Conservation (phyloP, 2,888 invertebrate genomes). For the Steromphala cineraria region DNA sequence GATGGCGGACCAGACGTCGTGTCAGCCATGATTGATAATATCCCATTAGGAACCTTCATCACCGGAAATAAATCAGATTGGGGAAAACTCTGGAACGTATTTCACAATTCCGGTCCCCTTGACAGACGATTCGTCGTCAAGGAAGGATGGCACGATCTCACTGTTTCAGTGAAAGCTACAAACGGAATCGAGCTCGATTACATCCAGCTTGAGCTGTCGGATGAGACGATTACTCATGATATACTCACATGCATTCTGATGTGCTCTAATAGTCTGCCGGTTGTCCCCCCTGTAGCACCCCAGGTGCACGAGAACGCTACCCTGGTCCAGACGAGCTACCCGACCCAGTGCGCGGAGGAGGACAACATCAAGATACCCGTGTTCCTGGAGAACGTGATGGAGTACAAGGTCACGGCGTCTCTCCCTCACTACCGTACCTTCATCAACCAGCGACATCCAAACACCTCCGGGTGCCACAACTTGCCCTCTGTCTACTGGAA, state of each 20-base stretch:
- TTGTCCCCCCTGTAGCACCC: background rate
- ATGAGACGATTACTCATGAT: slow-evolving; percentile 43
- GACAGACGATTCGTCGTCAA: slow-evolving; percentile 35
- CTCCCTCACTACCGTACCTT: slow-evolving; percentile 51
- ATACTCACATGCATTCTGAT: slow-evolving; percentile 49
- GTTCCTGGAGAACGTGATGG: slow-evolving; percentile 44
- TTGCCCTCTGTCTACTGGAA: slow-evolving; percentile 49
- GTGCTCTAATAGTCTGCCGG: slow-evolving; percentile 41
- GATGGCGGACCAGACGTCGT: slow-evolving; percentile 44
- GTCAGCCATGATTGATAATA: slow-evolving; percentile 36
- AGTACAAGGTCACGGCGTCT: slow-evolving; percentile 50
- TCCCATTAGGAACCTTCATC: slow-evolving; percentile 27
- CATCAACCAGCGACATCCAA: slow-evolving; percentile 47
- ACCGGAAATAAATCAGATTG: slow-evolving; percentile 14
- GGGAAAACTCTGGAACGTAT: slow-evolving; percentile 4
- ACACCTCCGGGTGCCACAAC: slow-evolving; percentile 50
- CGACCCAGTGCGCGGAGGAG: slow-evolving; percentile 57
- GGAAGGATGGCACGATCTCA: slow-evolving; percentile 43
- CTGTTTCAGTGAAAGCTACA: slow-evolving; percentile 31
- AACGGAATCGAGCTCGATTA: slow-evolving; percentile 54
- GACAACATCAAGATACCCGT: slow-evolving; percentile 59
- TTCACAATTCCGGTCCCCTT: slow-evolving; percentile 27
- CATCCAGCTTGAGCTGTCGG: slow-evolving; percentile 45
- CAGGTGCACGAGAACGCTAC: slow-evolving; percentile 19
- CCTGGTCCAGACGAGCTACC: slow-evolving; percentile 47